Evolutionary conservation across 2,797 vertebrate genomes (phyloP).

Genomic region (Orestias chungarensis): DNA sequence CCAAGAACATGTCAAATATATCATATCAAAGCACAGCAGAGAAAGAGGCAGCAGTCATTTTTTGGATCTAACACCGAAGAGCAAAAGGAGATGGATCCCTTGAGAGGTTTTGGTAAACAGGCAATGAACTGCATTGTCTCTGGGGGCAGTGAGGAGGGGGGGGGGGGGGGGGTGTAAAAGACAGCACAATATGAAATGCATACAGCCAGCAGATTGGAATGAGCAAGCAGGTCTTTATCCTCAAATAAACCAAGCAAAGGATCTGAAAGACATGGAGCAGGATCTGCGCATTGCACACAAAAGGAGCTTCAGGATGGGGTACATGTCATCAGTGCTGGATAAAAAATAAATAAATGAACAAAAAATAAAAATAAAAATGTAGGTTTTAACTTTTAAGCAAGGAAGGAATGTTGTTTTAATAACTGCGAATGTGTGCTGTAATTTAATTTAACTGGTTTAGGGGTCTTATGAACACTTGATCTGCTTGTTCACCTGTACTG

Average conservation of each 20-base stretch:
- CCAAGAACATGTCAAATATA: slow-evolving; percentile 58
- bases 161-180: slow-evolving; percentile 50
- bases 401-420: slow-evolving; percentile 78
- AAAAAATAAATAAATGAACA: too few relatives aligned
- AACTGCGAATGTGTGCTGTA: slow-evolving; percentile 75
- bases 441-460: slow-evolving; percentile 71
- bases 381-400: slow-evolving; percentile 59
- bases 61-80: slow-evolving; percentile 41
- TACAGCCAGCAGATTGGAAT: slow-evolving; percentile 50
- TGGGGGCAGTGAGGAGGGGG: slow-evolving; percentile 17
- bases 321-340: slow-evolving; percentile 31
- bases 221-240: slow-evolving; percentile 41
- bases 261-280: slow-evolving; percentile 15
- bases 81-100: slow-evolving; percentile 40
- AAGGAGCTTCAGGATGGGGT: slow-evolving; percentile 29
- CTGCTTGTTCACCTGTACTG: slow-evolving; percentile 79
- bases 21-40: slow-evolving; percentile 83
- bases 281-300: slow-evolving; percentile 42
- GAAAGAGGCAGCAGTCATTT: slow-evolving; percentile 59
- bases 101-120: neutral
- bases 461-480: slow-evolving; percentile 71
- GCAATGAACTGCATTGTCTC: slow-evolving; percentile 34
- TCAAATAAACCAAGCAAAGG: neutral
- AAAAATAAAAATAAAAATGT: slow-evolving; percentile 30
- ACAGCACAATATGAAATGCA: slow-evolving; percentile 70